Evolutionary conservation across 2,797 vertebrate species (phyloP), one percentile per base, ranked within the genome.

Genomic region (Lerista edwardsae): DNA sequence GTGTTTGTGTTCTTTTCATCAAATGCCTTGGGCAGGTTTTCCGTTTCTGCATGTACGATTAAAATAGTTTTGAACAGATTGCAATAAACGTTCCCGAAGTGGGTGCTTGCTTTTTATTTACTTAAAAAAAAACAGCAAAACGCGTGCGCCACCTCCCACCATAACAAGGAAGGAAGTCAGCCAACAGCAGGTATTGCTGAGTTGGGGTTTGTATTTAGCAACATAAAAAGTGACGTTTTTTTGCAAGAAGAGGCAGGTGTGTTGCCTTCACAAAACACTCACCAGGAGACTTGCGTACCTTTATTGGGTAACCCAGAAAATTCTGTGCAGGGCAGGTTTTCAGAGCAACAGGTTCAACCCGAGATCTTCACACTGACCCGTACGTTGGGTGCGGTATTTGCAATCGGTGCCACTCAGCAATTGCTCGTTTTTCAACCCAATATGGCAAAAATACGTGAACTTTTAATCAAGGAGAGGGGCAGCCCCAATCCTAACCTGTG

Each of bases 11-110:
- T 71, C 11, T 78, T 72, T 11, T 10, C 19, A n/a, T 84, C 41
- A 71, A 59, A 77, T 47, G 15, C 27, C 47, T 59, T 27, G 61
- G 2, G 29, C 15, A 31, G n/a, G 59, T 78, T 61, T 62, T 61
- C 55, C 12, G 19, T 47, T 36, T 61, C 34, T 69, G 34, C 29
- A 47, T 31, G 23, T 2, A 34, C 21, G 3, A 59, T 57, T 75
- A 85, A 59, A 75, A 59, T 68, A 75, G 15, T 34, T 80, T 57
- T 59, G 71, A 75, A 62, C 36, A 78, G 75, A n/a, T 44, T 31
- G 34, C 15, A 14, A 51, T 21, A 74, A 47, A 83, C 12, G 17
- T 59, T 31, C 41, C 31, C 29, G 2, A 44, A 59, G 27, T 27
- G 47, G 62, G 41, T 27, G 17, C 44, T 62, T 25, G 41, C 21